Percentiles rank a stretch among this genome's conserved stretches.
phyloP scores from a whole-genome alignment of 2,888 invertebrate species.

The Syrphus vitripennis region DNA sequence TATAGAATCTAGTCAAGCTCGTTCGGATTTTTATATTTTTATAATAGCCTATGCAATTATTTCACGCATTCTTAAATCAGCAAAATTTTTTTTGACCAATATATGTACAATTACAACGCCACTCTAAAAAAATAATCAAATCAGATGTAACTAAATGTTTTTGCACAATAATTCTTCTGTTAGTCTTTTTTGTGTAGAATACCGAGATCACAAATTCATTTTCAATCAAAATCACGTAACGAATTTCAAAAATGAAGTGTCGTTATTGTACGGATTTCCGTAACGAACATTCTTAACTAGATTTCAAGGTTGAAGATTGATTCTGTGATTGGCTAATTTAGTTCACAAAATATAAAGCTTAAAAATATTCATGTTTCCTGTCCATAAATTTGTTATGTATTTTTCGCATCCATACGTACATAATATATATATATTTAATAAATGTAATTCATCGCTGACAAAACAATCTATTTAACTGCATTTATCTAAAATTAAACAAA shows the following conservation, averaged over 20 bases:
- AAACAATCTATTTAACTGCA: slow-evolving; percentile 64
- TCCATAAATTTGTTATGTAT: neutral
- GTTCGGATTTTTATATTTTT: too few relatives aligned
- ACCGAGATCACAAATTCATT: neutral
- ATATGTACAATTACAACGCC: neutral
- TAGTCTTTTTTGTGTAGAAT: neutral
- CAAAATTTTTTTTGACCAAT: neutral
- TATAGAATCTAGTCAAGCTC: neutral
- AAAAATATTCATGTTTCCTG: neutral
- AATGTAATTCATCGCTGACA: slow-evolving; percentile 47
- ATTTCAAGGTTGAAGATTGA: neutral
- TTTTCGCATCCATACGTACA: neutral
- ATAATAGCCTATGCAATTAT: neutral
- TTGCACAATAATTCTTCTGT: slow-evolving; percentile 37
- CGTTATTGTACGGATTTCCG: too few relatives aligned
- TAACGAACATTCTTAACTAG: neutral
- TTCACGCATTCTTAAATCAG: neutral
- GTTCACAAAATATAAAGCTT: neutral
- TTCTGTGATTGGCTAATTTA: neutral
- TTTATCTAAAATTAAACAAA: slow-evolving; percentile 51
- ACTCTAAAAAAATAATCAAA: neutral
- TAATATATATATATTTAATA: slow-evolving; percentile 7
- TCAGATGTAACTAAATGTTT: slow-evolving; percentile 11
- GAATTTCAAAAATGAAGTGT: neutral
- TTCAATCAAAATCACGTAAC: neutral